Evolutionary conservation across 2,888 invertebrate species (phyloP), one percentile per base, ranked within the genome.

Genomic region (Entomobrya multifasciata): DNA sequence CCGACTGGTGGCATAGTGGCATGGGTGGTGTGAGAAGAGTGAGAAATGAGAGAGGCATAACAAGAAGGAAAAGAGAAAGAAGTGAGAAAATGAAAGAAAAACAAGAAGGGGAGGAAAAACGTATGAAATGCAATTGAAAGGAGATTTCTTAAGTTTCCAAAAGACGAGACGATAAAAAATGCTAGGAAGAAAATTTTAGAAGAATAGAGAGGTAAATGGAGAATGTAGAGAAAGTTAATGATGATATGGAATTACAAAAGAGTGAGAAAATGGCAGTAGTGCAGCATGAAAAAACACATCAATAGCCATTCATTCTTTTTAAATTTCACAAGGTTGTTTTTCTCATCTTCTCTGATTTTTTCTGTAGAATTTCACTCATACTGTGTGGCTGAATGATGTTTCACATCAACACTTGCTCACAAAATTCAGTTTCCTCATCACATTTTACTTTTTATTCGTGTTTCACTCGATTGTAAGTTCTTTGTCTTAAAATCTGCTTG

Each of bases 201-300:
- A 72, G 47, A 49, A n/a, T 27, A 72, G 4, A 5, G 30, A n/a
- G n/a, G n/a, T n/a, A n/a, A 13, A 36, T 5, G n/a, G 15, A 49
- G 36, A 10, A 13, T 65, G 36, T 36, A 17, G 27, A 65, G n/a
- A n/a, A n/a, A n/a, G 41, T 44, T 67, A 41, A 67, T 67, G 67
- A 67, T 67, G 15, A 41, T 67, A 52, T 17, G 36, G 17, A 36
- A 74, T 52, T 55, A 55, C 55, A 74, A 55, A 52, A 67, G 74
- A 22, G n/a, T n/a, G n/a, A n/a, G 17, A 52, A 36, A 74, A 36
- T 20, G 44, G 8, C 30, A 74, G 30, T 36, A 8, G 36, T 36
- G 36, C 36, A 36, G 36, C 36, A 8, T 36, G 36, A 6, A 8
- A 36, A 36, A 36, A 36, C 4, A 4, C 36, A 36, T 36, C 36